Base-by-base conservation (phyloP, 2,888 invertebrate species). In the Drosophila eohydei region DNA sequence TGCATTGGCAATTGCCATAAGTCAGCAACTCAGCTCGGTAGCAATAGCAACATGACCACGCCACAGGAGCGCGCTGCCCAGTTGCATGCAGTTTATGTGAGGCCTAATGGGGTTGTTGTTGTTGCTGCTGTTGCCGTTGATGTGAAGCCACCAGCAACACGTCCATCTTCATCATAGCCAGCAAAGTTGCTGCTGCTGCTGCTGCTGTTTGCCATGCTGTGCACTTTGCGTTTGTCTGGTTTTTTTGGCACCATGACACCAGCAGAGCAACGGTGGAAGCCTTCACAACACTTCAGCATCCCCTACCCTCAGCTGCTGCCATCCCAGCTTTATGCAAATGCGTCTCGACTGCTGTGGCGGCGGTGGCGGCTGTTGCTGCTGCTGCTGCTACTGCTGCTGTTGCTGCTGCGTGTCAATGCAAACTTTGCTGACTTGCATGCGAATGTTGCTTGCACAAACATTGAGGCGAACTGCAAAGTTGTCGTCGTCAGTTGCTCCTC, bases 291-390 rank as follows among this genome's bases (percentile, higher is more conserved):
- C 58, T 60, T 48, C 48, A 48, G 48, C 59, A 48, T 54, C 44
- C 52, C 52, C 52, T 51, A 21, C 52, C 55, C 67, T 48, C 60
- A 60, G 59, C 66, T 46, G 48, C 50, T 50, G 50, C 48, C 51
- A 8, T 34, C 34, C 34, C 88, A 86, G 85, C 87, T 91, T 92
- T 92, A 92, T 92, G 92, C 92, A 92, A 92, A 92, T 92, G 84
- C 75, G 68, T 71, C 74, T 73, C 60, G 70, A 58, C 58, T 80
- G 71, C 56, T 73, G 71, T 28, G 28, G 74, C 52, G 57, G 57
- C 28, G 26, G 46, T 12, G 30, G 48, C n/a, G 28, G 44, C 12
- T 21, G 28, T 14, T 46, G 66, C 46, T 62, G 76, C 41, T 57
- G 78, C 30, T 71, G 68, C 16, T 58, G 69, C 41, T 69, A 76